Percentiles rank a stretch among this genome's conserved stretches.
These are phyloP conservation scores for Phrynosoma platyrhinos DNA, from an alignment of 2,113 vertebrate species.

Conservation along the genomic window DNA sequence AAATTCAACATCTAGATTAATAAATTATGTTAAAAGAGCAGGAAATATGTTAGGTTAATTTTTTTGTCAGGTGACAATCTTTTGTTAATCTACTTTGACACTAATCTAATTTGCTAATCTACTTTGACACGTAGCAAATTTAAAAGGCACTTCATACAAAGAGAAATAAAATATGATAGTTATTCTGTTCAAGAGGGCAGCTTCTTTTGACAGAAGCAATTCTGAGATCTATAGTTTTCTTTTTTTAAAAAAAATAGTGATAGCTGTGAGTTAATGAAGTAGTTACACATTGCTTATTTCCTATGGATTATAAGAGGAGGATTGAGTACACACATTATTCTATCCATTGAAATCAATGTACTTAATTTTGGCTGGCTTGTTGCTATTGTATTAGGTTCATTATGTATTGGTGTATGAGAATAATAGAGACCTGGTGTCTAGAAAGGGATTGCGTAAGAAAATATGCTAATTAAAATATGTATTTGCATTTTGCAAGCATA, in stretches of 20 bases:
- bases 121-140: constrained; percentile 71
- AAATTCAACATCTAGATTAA: constrained; percentile 53
- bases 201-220: constrained; percentile 34
- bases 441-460: constrained; percentile 50
- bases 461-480: constrained; percentile 50
- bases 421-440: constrained; percentile 39
- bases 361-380: background rate
- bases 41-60: constrained; percentile 50
- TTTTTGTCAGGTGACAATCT: constrained; percentile 68
- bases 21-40: constrained; percentile 67
- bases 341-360: background rate
- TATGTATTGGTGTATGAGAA: constrained; percentile 41
- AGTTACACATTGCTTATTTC: constrained; percentile 42
- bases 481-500: constrained; percentile 47
- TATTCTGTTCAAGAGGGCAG: constrained; percentile 63
- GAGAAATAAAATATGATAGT: constrained; percentile 47
- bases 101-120: constrained; percentile 65
- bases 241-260: constrained; percentile 39
- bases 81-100: constrained; percentile 74
- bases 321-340: background rate
- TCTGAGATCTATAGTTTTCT: constrained; percentile 48
- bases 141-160: constrained; percentile 72
- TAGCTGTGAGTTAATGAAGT: constrained; percentile 46
- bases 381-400: background rate
- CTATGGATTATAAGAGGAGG: background rate